These are phyloP conservation scores for Sebastes reedi DNA, from an alignment of 2,797 vertebrate genomes.

Conservation along the genomic window DNA sequence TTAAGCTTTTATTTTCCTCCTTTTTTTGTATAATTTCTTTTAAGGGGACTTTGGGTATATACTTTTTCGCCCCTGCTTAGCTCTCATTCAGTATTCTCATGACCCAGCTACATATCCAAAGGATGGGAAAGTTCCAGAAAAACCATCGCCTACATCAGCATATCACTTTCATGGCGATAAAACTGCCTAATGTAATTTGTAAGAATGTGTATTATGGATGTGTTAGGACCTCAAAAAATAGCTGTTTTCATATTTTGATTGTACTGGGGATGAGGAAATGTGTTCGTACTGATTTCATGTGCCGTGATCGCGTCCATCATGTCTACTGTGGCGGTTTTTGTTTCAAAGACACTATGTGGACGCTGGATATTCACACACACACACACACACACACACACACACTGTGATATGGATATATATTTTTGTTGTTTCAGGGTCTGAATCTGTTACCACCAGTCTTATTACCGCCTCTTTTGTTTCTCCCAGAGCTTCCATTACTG, in stretches of 20 bases:
- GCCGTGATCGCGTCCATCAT: conserved; percentile 59
- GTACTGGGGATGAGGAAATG: conserved; percentile 55
- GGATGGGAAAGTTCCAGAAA: conserved; percentile 50
- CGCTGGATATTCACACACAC: conserved; percentile 62
- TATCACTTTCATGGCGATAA: conserved; percentile 55
- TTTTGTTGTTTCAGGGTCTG: conserved; percentile 60
- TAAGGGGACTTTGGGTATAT: conserved; percentile 28
- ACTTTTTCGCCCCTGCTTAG: conserved; percentile 2
- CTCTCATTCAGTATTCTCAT: conserved; percentile 62
- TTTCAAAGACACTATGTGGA: conserved; percentile 64
- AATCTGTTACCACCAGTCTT: conserved; percentile 53
- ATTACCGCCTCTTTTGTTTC: conserved; percentile 29
- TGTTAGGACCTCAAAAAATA: conserved; percentile 45
- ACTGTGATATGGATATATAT: conserved; percentile 75
- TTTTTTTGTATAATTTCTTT: conserved; percentile 56
- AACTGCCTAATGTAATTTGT: conserved; percentile 55
- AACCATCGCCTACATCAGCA: conserved; percentile 60
- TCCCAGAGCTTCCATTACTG: conserved; percentile 71
- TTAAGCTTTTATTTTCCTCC: conserved; percentile 44
- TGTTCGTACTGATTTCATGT: conserved; percentile 55
- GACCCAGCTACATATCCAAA: conserved; percentile 68
- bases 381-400: conserved; percentile 66
- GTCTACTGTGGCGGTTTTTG: conserved; percentile 39
- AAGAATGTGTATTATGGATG: conserved; percentile 67
- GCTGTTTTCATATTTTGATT: conserved; percentile 61